Percentiles rank a stretch among this genome's conserved stretches.
phyloP scores from a whole-genome alignment of 2,888 invertebrate species.

The Cephus sareptanus region DNA sequence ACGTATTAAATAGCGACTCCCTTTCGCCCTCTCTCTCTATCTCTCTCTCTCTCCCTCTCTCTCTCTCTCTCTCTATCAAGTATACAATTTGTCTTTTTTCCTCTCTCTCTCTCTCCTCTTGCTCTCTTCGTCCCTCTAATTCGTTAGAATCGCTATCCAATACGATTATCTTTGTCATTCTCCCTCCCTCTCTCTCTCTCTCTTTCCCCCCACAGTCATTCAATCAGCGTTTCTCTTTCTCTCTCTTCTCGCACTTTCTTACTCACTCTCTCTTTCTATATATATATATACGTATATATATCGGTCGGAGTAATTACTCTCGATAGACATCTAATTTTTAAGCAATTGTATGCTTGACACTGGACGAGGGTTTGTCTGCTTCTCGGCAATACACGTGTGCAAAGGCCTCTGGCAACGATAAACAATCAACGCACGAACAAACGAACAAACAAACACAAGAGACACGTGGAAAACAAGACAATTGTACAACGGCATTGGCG shows the following conservation, averaged over 20 bases:
- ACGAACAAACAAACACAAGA: conserved; percentile 18
- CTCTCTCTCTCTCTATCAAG: too few relatives aligned
- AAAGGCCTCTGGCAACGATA: background rate
- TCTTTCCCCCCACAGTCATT: background rate
- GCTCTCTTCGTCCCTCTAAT: too few relatives aligned
- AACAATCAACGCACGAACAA: conserved; percentile 6
- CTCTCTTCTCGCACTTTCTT: background rate
- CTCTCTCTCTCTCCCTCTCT: too few relatives aligned
- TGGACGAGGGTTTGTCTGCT: background rate
- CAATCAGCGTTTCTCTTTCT: background rate
- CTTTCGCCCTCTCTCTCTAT: background rate
- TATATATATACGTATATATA: background rate
- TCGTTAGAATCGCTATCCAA: too few relatives aligned
- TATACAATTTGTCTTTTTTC: too few relatives aligned
- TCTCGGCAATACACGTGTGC: background rate
- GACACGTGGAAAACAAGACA: conserved; percentile 17
- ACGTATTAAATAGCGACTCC: background rate
- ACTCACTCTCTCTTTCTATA: background rate
- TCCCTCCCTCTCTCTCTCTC: too few relatives aligned
- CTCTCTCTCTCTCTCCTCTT: too few relatives aligned
- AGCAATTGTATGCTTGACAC: background rate
- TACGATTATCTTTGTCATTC: too few relatives aligned
- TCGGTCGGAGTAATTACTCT: background rate
- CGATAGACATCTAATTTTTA: background rate
- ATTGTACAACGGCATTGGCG: conserved; percentile 1